These are phyloP conservation scores for Leptinotarsa texana DNA, from an alignment of 1,140 invertebrate species.

Conservation along the genomic window DNA sequence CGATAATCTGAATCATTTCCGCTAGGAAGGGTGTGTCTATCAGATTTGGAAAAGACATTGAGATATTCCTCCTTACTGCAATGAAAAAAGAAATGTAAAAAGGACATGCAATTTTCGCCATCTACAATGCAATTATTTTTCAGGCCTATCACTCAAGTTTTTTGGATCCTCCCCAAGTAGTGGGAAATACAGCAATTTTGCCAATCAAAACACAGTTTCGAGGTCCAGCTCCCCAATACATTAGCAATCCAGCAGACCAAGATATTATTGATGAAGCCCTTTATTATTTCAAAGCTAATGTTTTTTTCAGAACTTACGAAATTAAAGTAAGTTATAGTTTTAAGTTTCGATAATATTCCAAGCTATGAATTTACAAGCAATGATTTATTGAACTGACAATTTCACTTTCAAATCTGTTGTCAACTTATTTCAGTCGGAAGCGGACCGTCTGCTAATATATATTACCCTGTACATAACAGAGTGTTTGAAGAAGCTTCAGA, in stretches of 20 bases:
- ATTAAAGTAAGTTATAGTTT: conserved; percentile 75
- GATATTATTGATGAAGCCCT: conserved; percentile 99
- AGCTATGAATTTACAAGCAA: background rate
- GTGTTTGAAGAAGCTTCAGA: conserved; percentile 93
- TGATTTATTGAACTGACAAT: background rate
- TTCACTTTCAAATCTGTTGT: background rate
- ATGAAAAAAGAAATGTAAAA: too few relatives aligned
- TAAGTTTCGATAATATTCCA: background rate
- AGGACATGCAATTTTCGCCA: too few relatives aligned
- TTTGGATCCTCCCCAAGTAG: conserved; percentile 66
- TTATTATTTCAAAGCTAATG: conserved; percentile 98
- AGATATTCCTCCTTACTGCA: too few relatives aligned
- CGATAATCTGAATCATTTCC: too few relatives aligned
- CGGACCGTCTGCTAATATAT: conserved; percentile 96
- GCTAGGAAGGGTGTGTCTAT: too few relatives aligned
- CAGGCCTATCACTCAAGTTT: conserved; percentile 96
- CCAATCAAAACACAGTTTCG: conserved; percentile 52
- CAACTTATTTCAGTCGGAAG: conserved; percentile 75
- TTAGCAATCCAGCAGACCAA: conserved; percentile 64
- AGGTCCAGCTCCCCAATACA: conserved; percentile 63
- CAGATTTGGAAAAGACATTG: too few relatives aligned
- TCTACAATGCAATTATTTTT: conserved; percentile 33
- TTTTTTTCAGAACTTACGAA: conserved; percentile 98
- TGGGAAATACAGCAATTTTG: conserved; percentile 88
- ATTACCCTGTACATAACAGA: conserved; percentile 98